phyloP scores from a whole-genome alignment of 2,797 vertebrate genomes.

The Neosilurus mollespiculum region DNA sequence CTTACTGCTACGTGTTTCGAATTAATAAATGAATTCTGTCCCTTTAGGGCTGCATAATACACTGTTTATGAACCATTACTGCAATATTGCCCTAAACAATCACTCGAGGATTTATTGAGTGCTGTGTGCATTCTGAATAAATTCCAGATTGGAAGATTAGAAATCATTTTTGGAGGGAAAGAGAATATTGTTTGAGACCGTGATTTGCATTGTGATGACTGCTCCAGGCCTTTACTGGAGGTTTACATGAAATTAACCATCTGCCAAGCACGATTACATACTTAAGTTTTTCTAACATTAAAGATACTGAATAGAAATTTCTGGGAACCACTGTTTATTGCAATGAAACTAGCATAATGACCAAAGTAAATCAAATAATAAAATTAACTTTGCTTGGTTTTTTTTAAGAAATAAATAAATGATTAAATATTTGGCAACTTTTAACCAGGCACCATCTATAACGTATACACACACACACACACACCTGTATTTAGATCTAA shows the following conservation, averaged over 20 bases:
- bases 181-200: neutral
- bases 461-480: no score
- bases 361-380: neutral
- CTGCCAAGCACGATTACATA: neutral
- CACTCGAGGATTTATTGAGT: constrained; percentile 3
- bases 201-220: constrained; percentile 9
- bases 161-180: neutral
- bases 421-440: neutral
- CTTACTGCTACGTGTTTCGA: neutral
- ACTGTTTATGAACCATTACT: neutral
- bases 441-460: neutral
- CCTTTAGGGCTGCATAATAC: constrained; percentile 7
- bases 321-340: neutral
- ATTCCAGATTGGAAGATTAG: constrained; percentile 5
- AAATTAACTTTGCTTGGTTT: no score
- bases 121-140: neutral
- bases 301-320: neutral
- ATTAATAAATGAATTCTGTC: neutral
- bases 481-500: no score
- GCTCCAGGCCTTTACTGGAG: neutral
- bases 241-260: constrained; percentile 1
- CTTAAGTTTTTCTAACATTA: neutral
- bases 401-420: no score
- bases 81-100: neutral
- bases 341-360: neutral